Evolutionary conservation across 2,888 invertebrate species (phyloP).

Genomic region (Drosophila kokeensis): DNA sequence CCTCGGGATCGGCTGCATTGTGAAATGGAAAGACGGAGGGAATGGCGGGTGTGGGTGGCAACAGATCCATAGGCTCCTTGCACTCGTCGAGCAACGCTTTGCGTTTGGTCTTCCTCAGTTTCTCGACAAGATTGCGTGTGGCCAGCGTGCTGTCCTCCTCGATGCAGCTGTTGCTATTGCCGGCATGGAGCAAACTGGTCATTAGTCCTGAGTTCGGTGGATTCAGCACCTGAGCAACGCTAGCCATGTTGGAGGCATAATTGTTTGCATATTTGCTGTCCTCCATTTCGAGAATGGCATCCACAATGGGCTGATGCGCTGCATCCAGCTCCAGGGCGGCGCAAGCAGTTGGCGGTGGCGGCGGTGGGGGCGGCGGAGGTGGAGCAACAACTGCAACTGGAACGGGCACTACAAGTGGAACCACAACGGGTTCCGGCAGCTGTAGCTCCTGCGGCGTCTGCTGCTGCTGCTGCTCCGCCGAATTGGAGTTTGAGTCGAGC

Average conservation of each 20-base stretch:
- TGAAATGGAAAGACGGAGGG: conserved; percentile 84
- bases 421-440: conserved; percentile 17
- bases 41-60: conserved; percentile 83
- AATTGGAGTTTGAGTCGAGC: conserved; percentile 83
- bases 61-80: conserved; percentile 77
- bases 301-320: conserved; percentile 79
- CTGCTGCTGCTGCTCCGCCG: conserved; percentile 60
- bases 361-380: conserved; percentile 5
- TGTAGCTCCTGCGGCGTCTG: conserved; percentile 26
- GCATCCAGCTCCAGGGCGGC: conserved; percentile 53
- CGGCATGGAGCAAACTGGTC: conserved; percentile 31
- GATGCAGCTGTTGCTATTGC: conserved; percentile 27
- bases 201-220: conserved; percentile 73
- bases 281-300: conserved; percentile 81
- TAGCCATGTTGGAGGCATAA: conserved; percentile 56
- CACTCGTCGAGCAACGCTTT: conserved; percentile 75
- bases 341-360: conserved; percentile 29
- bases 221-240: conserved; percentile 69
- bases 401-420: conserved; percentile 10
- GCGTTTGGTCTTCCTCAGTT: conserved; percentile 88
- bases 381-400: conserved; percentile 16
- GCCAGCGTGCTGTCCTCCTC: conserved; percentile 92
- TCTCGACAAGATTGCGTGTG: conserved; percentile 93
- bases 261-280: conserved; percentile 78
- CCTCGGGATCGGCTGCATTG: conserved; percentile 83